phyloP scores from a whole-genome alignment of 2,888 invertebrate species.

The Drosophila monieri region DNA sequence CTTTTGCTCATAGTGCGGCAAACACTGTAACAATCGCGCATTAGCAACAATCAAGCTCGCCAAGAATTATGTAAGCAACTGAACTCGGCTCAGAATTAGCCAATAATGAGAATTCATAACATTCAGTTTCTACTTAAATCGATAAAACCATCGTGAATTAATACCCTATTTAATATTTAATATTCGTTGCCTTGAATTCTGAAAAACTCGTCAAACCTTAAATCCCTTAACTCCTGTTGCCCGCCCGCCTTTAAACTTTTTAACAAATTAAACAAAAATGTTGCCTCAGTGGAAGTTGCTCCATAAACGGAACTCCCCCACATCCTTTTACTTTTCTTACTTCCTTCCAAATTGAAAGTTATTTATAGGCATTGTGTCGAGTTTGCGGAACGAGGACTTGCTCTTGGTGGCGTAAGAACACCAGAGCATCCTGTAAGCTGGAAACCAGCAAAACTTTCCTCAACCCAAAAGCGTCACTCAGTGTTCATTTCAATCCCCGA shows the following conservation, averaged over 20 bases:
- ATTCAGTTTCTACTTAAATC: neutral
- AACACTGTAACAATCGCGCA: constrained; percentile 16
- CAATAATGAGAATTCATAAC: neutral
- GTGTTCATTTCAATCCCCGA: constrained; percentile 9
- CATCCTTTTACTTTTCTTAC: neutral
- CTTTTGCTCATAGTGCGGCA: constrained; percentile 42
- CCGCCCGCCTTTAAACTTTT: neutral
- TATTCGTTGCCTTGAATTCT: neutral
- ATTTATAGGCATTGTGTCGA: neutral
- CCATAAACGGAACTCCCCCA: neutral
- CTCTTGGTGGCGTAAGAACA: constrained; percentile 21
- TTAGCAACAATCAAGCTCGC: constrained; percentile 18
- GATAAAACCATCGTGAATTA: too few relatives aligned
- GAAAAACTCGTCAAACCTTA: neutral
- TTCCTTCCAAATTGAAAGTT: neutral
- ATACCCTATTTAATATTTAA: too few relatives aligned
- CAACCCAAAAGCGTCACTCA: constrained; percentile 42
- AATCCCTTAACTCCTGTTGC: neutral
- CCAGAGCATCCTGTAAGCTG: constrained; percentile 14
- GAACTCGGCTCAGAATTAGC: neutral
- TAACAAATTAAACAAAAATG: neutral
- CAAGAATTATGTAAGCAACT: constrained; percentile 28
- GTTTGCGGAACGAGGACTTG: neutral
- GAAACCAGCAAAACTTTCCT: constrained; percentile 27
- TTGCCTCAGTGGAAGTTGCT: neutral